Evolutionary conservation across 2,888 invertebrate species (phyloP).

Genomic region (Congeria kusceri): DNA sequence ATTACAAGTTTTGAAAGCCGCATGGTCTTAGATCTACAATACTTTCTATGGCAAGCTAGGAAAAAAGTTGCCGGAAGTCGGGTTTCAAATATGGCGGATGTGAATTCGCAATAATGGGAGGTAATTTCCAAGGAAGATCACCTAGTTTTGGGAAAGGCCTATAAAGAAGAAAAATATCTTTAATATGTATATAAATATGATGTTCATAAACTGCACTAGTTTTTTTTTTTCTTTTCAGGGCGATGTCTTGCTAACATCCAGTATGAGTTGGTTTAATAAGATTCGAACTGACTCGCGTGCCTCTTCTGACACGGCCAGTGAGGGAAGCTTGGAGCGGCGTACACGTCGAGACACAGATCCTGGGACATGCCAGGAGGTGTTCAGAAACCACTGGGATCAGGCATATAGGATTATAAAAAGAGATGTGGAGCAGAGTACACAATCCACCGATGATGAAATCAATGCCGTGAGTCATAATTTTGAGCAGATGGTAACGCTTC

Average conservation of each 20-base stretch:
- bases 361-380: conserved; percentile 94
- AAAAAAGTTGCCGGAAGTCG: too few species aligned
- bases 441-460: conserved; percentile 90
- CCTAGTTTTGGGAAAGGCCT: too few species aligned
- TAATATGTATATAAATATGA: too few species aligned
- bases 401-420: conserved; percentile 90
- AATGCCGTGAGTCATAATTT: conserved; percentile 95
- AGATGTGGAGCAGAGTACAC: conserved; percentile 49
- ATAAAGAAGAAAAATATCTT: too few species aligned
- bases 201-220: too few species aligned
- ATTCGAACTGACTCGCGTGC: conserved; percentile 61
- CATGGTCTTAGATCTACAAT: too few species aligned
- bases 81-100: too few species aligned
- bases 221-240: too few species aligned
- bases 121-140: too few species aligned
- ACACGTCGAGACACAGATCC: conserved; percentile 87
- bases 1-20: too few species aligned
- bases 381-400: conserved; percentile 97
- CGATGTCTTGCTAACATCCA: neutral
- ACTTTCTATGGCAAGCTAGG: too few species aligned
- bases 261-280: conserved; percentile 77
- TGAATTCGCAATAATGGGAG: too few species aligned
- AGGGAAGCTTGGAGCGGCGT: conserved; percentile 49
- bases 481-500: conserved; percentile 94
- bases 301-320: conserved; percentile 58